These are phyloP conservation scores for Drosophila diplacantha DNA, from an alignment of 2,888 invertebrate genomes.

Conservation along the genomic window DNA sequence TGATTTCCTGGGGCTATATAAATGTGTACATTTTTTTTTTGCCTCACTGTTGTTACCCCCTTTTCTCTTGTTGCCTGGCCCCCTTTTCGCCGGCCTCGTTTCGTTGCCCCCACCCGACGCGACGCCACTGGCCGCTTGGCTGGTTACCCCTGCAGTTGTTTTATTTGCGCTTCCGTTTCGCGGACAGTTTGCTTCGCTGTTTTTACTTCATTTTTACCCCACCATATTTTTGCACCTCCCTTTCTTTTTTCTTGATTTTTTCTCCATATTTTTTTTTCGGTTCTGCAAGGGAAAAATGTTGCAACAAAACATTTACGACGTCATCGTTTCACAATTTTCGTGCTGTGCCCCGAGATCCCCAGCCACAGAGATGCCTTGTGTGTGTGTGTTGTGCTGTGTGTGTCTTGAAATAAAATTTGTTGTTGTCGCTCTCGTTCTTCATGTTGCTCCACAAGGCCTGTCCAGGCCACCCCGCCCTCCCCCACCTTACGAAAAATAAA, in stretches of 20 bases:
- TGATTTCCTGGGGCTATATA: conserved; percentile 4
- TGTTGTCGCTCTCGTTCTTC: conserved; percentile 38
- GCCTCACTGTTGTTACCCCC: conserved; percentile 1
- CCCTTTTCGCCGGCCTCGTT: conserved; percentile 9
- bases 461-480: not conserved
- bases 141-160: conserved; percentile 58
- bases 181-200: conserved; percentile 68
- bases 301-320: conserved; percentile 72
- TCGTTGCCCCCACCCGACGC: not conserved
- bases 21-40: not conserved
- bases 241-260: conserved; percentile 28
- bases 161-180: conserved; percentile 68
- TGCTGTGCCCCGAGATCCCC: conserved; percentile 37
- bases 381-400: conserved; percentile 2
- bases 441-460: conserved; percentile 25
- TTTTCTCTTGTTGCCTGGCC: not conserved
- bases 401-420: conserved; percentile 39
- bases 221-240: conserved; percentile 7
- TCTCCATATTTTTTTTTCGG: conserved; percentile 33
- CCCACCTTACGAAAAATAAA: not conserved
- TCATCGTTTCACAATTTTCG: conserved; percentile 70
- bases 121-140: conserved; percentile 36
- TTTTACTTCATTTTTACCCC: conserved; percentile 45
- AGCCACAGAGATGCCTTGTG: conserved; percentile 21
- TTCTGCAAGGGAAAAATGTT: conserved; percentile 46